Evolutionary conservation across 2,797 vertebrate species (phyloP), one percentile per base, ranked within the genome.

Genomic region (Taenioides sp.): DNA sequence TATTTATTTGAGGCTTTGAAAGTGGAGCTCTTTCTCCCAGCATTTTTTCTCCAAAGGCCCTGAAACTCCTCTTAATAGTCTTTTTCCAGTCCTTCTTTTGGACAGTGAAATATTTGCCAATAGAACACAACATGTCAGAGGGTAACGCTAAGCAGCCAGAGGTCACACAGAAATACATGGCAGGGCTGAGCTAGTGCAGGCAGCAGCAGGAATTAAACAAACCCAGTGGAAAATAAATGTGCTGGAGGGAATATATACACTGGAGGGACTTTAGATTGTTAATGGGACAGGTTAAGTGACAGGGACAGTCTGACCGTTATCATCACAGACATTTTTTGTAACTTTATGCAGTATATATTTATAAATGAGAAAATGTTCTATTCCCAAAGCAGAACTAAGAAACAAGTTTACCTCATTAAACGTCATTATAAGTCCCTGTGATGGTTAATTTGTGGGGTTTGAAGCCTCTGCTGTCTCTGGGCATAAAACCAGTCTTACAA

Each of bases 201-300:
- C 84, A 87, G 74, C 23, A 82, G 78, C 73, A 82, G 67, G 70
- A 87, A 88, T 91, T 92, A 92, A 94, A 92, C 91, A 92, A 92
- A 91, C 69, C 77, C 75, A 62, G 82, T 49, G 84, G 89, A 90
- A 92, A 87, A 87, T 90, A 70, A 77, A 81, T 78, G 84, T 89
- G 66, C 3, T 69, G 83, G 88, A 85, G 84, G 87, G 83, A 87
- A 83, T 74, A 69, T 18, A 28, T 70, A 80, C 20, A 47, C 49
- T 5, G 23, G 11, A 78, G 65, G 18, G 88, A 78, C 89, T 88
- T 87, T 47, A 16, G 43, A 47, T 16, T 2, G 40, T 43, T 43
- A 43, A 14, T 43, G 43, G 43, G 14, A 17, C 43, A 47, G 14
- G 55, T 54, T 73, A 87, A 84, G 90, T 85, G 59, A 77, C 20